A percentile compares a stretch with the other conserved stretches of the same genome.
Conservation (phyloP, 2,113 vertebrate genomes). For the Lanius collurio region DNA sequence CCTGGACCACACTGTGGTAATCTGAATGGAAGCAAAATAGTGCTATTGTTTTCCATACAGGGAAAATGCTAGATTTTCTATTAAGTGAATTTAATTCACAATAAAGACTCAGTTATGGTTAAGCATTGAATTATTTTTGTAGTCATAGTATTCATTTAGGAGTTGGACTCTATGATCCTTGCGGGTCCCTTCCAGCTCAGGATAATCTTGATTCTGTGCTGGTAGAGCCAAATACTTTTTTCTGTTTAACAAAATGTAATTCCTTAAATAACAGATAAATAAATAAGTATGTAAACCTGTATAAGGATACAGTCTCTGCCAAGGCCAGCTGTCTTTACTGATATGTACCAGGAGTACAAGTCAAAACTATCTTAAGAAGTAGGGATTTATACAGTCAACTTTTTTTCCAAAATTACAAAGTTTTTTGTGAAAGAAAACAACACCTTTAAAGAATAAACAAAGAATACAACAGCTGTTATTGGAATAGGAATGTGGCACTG, state of each 20-base stretch:
- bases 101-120: not conserved
- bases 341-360: not conserved
- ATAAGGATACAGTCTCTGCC: not conserved
- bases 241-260: not conserved
- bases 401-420: not conserved
- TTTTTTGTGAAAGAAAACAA: not conserved
- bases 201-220: not conserved
- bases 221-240: not conserved
- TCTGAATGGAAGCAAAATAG: not conserved
- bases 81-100: not conserved
- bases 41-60: not conserved
- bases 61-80: not conserved
- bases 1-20: not conserved
- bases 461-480: not conserved
- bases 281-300: not conserved
- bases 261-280: not conserved
- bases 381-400: not conserved
- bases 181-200: not conserved
- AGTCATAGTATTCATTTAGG: not conserved
- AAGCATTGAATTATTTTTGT: not conserved
- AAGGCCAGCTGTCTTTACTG: not conserved
- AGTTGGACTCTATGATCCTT: not conserved
- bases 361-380: not conserved
- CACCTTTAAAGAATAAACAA: not conserved
- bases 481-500: not conserved